Conservation (phyloP, 2,797 vertebrate genomes). For the Protosalanx chinensis region DNA sequence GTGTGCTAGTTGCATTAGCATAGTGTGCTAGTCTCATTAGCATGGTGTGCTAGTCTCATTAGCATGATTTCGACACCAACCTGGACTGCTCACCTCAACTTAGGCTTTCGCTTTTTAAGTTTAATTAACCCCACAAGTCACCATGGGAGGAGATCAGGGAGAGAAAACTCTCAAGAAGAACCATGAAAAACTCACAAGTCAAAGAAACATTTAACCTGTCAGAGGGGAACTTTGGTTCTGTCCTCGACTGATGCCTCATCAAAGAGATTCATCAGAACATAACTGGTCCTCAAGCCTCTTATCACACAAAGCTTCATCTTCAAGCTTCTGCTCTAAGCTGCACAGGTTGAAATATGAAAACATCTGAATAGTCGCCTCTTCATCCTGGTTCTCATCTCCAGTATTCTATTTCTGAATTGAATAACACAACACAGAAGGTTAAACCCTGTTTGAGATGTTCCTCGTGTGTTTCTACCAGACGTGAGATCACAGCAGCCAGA, state of each 20-base stretch:
- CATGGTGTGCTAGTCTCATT: neutral
- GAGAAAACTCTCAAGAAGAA: neutral
- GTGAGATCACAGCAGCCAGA: conserved; percentile 22
- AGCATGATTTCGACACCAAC: neutral
- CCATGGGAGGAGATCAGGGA: neutral
- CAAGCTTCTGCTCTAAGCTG: conserved; percentile 52
- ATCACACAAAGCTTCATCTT: conserved; percentile 55
- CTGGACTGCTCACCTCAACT: neutral
- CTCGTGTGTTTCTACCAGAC: conserved; percentile 17
- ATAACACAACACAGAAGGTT: conserved; percentile 44
- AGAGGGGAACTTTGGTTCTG: neutral
- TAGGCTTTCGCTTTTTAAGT: neutral
- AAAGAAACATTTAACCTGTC: neutral
- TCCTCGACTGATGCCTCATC: conserved; percentile 34
- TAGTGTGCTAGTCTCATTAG: too few relatives aligned
- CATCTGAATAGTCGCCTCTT: conserved; percentile 34
- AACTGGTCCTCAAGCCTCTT: conserved; percentile 46
- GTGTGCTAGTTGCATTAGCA: neutral
- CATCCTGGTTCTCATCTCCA: conserved; percentile 23
- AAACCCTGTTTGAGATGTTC: conserved; percentile 30
- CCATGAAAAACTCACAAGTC: neutral
- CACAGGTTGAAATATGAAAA: conserved; percentile 20
- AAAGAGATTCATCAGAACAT: conserved; percentile 50
- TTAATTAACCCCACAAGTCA: conserved; percentile 34
- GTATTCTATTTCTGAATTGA: conserved; percentile 43